These are phyloP conservation scores for Myopa tessellatipennis DNA, from an alignment of 2,888 invertebrate genomes.

Conservation along the genomic window DNA sequence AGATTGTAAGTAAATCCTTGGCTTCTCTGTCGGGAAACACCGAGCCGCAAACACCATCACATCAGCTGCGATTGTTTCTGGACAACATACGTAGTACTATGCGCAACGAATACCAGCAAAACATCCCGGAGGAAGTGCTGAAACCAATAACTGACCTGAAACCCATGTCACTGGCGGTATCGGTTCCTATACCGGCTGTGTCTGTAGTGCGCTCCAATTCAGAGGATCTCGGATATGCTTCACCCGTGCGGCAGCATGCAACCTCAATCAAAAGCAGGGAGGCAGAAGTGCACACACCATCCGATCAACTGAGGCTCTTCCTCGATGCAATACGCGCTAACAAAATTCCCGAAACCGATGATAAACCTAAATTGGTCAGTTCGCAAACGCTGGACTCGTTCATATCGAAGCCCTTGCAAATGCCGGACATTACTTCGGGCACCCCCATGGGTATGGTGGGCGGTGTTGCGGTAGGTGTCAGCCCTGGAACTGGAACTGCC, in stretches of 20 bases:
- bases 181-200: slow-evolving; percentile 13
- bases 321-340: slow-evolving; percentile 67
- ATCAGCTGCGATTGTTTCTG: slow-evolving; percentile 64
- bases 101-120: slow-evolving; percentile 64
- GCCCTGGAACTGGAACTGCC: background rate
- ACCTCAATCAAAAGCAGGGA: slow-evolving; percentile 48
- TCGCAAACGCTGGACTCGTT: slow-evolving; percentile 63
- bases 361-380: slow-evolving; percentile 60
- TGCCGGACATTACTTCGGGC: slow-evolving; percentile 62
- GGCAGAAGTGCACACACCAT: slow-evolving; percentile 63
- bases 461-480: slow-evolving; percentile 37
- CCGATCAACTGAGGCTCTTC: slow-evolving; percentile 66
- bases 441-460: slow-evolving; percentile 51
- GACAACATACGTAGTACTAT: slow-evolving; percentile 67
- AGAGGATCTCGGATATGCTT: background rate
- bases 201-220: slow-evolving; percentile 1
- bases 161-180: slow-evolving; percentile 17
- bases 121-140: slow-evolving; percentile 63
- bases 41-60: slow-evolving; percentile 66
- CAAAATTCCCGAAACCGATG: slow-evolving; percentile 63
- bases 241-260: background rate
- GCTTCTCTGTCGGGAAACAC: slow-evolving; percentile 58
- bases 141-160: slow-evolving; percentile 54
- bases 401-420: slow-evolving; percentile 62
- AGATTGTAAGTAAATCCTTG: slow-evolving; percentile 64